Evolutionary conservation across 2,888 invertebrate species (phyloP).

Genomic region (Melinaea marsaeus): DNA sequence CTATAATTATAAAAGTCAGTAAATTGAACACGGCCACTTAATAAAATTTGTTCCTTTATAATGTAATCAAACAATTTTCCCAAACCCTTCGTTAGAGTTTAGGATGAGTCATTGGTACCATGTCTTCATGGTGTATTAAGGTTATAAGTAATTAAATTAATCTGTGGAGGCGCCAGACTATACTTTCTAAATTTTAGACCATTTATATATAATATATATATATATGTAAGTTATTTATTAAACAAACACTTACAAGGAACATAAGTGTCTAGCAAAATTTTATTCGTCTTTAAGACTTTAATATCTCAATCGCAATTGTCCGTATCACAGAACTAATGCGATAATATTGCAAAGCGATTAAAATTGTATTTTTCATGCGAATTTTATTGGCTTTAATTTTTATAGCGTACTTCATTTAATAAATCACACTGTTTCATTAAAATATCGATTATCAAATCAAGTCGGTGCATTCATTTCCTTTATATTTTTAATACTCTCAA

Average conservation of each 20-base stretch:
- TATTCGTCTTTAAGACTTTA: slow-evolving; percentile 4
- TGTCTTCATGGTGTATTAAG: slow-evolving; percentile 41
- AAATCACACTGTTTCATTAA: slow-evolving; percentile 1
- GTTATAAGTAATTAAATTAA: slow-evolving; percentile 48
- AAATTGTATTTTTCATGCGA: slow-evolving; percentile 8
- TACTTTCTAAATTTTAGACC: background rate
- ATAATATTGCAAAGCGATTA: slow-evolving; percentile 5
- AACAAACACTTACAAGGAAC: too few species aligned
- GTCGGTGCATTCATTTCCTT: too few species aligned
- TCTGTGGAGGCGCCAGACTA: slow-evolving; percentile 53
- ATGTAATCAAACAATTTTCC: slow-evolving; percentile 26
- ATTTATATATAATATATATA: too few species aligned
- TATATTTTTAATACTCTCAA: background rate
- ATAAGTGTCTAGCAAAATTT: background rate
- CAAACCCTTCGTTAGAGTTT: slow-evolving; percentile 32
- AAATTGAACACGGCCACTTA: slow-evolving; percentile 34
- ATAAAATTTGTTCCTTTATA: slow-evolving; percentile 31
- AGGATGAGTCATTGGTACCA: slow-evolving; percentile 37
- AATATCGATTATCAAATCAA: background rate
- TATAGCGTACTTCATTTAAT: slow-evolving; percentile 4
- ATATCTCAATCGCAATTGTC: background rate
- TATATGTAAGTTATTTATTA: too few species aligned
- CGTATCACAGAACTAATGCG: slow-evolving; percentile 8
- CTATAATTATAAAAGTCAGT: slow-evolving; percentile 26
- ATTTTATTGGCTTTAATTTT: slow-evolving; percentile 7